Evolutionary conservation across 2,888 invertebrate genomes (phyloP).

Genomic region (Thysanoteuthis rhombus): DNA sequence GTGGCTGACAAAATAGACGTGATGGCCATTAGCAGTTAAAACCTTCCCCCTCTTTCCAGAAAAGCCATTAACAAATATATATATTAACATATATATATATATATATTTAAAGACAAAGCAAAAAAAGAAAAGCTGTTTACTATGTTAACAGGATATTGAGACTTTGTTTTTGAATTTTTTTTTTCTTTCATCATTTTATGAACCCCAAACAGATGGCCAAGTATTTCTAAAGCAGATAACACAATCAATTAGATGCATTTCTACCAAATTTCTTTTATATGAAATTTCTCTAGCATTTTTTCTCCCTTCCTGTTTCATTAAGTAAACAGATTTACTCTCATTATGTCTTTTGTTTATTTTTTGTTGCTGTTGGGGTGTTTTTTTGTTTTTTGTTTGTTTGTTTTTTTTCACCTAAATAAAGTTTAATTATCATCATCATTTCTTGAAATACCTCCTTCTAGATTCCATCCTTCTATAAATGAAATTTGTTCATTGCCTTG

Average conservation of each 20-base stretch:
- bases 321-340: conserved; percentile 12
- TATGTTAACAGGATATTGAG: not conserved
- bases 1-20: not conserved
- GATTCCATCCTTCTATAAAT: conserved; percentile 12
- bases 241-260: conserved; percentile 12
- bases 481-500: conserved; percentile 12
- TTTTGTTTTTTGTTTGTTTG: no score
- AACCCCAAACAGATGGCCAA: not conserved
- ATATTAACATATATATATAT: not conserved
- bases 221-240: not conserved
- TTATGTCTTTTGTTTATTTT: not conserved
- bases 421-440: not conserved
- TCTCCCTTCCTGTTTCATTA: not conserved
- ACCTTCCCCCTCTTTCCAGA: not conserved
- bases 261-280: not conserved
- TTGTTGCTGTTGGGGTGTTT: not conserved
- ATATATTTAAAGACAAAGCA: no score
- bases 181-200: not conserved
- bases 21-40: not conserved
- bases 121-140: not conserved
- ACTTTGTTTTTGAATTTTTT: not conserved
- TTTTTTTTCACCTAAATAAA: not conserved
- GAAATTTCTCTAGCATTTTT: not conserved
- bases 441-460: not conserved
- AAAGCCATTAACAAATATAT: not conserved